A percentile compares a stretch with the other conserved stretches of the same genome.
Conservation (phyloP, 2,888 invertebrate genomes). For the Trimorus sp. region DNA sequence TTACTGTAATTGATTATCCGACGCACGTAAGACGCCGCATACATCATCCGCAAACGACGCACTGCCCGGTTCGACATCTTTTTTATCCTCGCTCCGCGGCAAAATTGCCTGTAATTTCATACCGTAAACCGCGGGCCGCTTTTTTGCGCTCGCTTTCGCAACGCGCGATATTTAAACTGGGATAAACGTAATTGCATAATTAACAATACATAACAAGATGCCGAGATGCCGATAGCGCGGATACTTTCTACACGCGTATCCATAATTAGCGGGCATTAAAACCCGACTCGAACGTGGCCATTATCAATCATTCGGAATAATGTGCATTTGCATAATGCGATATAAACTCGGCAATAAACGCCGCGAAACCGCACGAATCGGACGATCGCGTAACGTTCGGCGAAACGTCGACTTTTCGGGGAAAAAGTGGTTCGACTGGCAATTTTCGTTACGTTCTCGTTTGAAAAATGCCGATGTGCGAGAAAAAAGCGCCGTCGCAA, state of each 20-base stretch:
- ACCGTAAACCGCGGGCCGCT: too few species aligned
- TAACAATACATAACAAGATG: too few species aligned
- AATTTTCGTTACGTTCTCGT: too few species aligned
- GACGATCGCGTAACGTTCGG: not conserved
- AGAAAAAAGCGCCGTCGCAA: slow-evolving; percentile 24
- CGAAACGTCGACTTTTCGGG: slow-evolving; percentile 11
- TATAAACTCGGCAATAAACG: slow-evolving; percentile 22
- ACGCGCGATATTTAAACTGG: slow-evolving; percentile 1
- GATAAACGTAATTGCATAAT: too few species aligned
- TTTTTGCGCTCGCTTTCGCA: slow-evolving; percentile 2
- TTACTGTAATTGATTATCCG: too few species aligned
- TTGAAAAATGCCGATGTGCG: too few species aligned
- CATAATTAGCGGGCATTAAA: slow-evolving; percentile 23
- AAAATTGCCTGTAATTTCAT: too few species aligned
- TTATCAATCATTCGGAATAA: slow-evolving; percentile 19
- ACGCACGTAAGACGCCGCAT: too few species aligned
- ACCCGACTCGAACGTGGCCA: not conserved
- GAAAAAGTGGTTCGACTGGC: not conserved
- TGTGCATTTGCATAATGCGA: slow-evolving; percentile 17
- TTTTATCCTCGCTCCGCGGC: too few species aligned
- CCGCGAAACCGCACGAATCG: not conserved
- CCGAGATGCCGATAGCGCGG: not conserved
- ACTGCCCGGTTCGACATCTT: too few species aligned
- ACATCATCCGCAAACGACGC: too few species aligned
- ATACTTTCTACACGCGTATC: slow-evolving; percentile 20